A percentile compares a stretch with the other conserved stretches of the same genome.
phyloP scores from a whole-genome alignment of 92 coral and sea anemone species.

The Phymanthus crucifer region DNA sequence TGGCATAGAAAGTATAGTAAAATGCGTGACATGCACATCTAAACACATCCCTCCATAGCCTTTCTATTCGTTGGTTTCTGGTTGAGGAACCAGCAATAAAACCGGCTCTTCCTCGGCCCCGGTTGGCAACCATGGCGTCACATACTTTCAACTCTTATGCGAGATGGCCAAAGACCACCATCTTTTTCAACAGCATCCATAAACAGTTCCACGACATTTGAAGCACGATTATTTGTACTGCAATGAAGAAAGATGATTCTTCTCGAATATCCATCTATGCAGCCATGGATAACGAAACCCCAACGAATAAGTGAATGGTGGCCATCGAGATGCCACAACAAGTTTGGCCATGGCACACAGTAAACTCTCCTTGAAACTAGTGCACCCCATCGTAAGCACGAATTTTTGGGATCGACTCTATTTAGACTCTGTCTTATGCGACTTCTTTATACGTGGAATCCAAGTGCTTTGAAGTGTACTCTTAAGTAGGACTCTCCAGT shows the following conservation, averaged over 20 bases:
- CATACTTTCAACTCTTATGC: slow-evolving; percentile 65
- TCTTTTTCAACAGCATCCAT: slow-evolving; percentile 42
- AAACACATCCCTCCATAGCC: slow-evolving; percentile 76
- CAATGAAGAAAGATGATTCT: slow-evolving; percentile 59
- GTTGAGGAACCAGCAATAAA: slow-evolving; percentile 81
- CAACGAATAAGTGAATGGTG: slow-evolving; percentile 75
- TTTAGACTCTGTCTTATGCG: slow-evolving; percentile 57
- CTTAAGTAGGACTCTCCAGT: slow-evolving; percentile 56
- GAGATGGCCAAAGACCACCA: slow-evolving; percentile 67
- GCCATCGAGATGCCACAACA: slow-evolving; percentile 76
- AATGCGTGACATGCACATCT: slow-evolving; percentile 51
- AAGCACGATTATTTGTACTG: slow-evolving; percentile 68
- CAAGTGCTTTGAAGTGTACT: slow-evolving; percentile 52
- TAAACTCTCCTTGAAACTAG: slow-evolving; percentile 58
- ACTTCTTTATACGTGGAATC: slow-evolving; percentile 51
- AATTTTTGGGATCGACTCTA: slow-evolving; percentile 76
- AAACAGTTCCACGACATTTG: slow-evolving; percentile 55
- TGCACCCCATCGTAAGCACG: slow-evolving; percentile 76
- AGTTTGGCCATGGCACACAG: slow-evolving; percentile 75
- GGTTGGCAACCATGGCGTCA: slow-evolving; percentile 62
- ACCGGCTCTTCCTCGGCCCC: slow-evolving; percentile 61
- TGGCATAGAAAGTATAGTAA: slow-evolving; percentile 65
- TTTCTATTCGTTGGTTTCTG: slow-evolving; percentile 70
- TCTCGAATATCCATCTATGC: slow-evolving; percentile 67
- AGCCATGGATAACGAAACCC: slow-evolving; percentile 71